phyloP scores from a whole-genome alignment of 1,140 invertebrate species.

The Drosophila bifasciata region DNA sequence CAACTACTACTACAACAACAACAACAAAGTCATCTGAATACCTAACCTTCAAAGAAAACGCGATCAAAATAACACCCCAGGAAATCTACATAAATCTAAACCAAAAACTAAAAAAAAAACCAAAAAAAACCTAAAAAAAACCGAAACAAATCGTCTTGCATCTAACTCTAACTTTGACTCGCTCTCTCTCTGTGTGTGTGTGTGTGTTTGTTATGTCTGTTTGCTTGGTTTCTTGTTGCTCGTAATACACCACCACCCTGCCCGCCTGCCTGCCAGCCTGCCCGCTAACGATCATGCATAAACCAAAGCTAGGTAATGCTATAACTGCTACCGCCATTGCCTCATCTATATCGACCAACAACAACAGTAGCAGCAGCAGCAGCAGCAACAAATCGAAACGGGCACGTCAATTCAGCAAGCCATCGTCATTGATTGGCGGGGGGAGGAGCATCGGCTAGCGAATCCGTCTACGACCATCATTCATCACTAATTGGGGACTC shows the following conservation, averaged over 20 bases:
- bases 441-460: conserved; percentile 32
- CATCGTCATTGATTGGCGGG: conserved; percentile 1
- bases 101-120: conserved; percentile 17
- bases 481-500: conserved; percentile 75
- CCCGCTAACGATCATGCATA: conserved; percentile 80
- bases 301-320: conserved; percentile 76
- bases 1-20: conserved; percentile 10
- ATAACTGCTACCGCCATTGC: conserved; percentile 80
- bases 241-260: conserved; percentile 59
- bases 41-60: conserved; percentile 49
- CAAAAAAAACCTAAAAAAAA: no score
- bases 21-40: conserved; percentile 47
- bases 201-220: conserved; percentile 66
- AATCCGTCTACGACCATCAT: conserved; percentile 59
- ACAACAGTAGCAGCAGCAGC: conserved; percentile 46
- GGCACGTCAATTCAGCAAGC: conserved; percentile 40
- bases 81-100: conserved; percentile 48
- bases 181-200: conserved; percentile 3
- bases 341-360: conserved; percentile 77
- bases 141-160: conserved; percentile 2
- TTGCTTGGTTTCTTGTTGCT: conserved; percentile 56
- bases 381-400: conserved; percentile 47
- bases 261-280: conserved; percentile 5
- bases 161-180: conserved; percentile 24
- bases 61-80: conserved; percentile 27